phyloP scores from a whole-genome alignment of 2,888 invertebrate genomes.

The Tipula confusa region DNA sequence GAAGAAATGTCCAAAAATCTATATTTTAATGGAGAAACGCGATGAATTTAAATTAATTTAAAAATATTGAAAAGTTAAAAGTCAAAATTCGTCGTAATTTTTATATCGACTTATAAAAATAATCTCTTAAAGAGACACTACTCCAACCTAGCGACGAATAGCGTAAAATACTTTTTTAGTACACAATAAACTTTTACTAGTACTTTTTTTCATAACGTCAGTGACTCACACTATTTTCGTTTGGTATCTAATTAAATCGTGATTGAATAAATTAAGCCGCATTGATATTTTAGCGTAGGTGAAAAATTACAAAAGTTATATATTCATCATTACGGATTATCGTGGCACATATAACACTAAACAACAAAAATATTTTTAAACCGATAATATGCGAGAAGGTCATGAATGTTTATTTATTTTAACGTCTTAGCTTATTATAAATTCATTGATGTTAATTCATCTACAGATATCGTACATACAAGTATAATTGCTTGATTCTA shows the following conservation, averaged over 20 bases:
- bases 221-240: background rate
- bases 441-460: background rate
- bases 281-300: background rate
- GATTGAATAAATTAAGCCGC: background rate
- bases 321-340: too few relatives aligned
- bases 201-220: background rate
- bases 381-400: background rate
- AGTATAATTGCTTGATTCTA: background rate
- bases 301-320: background rate
- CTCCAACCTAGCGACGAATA: background rate
- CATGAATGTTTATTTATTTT: background rate
- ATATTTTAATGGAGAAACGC: background rate
- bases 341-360: background rate
- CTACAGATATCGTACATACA: too few relatives aligned
- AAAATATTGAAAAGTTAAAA: too few relatives aligned
- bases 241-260: background rate
- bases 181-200: background rate
- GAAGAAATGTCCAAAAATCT: background rate
- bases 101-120: background rate
- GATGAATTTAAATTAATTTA: conserved; percentile 7
- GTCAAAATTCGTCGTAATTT: too few relatives aligned
- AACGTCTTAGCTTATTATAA: background rate
- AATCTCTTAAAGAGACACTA: background rate
- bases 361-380: too few relatives aligned
- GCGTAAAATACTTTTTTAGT: background rate